Conservation (phyloP, 2,113 vertebrate species). For the Acrocephalus arundinaceus region DNA sequence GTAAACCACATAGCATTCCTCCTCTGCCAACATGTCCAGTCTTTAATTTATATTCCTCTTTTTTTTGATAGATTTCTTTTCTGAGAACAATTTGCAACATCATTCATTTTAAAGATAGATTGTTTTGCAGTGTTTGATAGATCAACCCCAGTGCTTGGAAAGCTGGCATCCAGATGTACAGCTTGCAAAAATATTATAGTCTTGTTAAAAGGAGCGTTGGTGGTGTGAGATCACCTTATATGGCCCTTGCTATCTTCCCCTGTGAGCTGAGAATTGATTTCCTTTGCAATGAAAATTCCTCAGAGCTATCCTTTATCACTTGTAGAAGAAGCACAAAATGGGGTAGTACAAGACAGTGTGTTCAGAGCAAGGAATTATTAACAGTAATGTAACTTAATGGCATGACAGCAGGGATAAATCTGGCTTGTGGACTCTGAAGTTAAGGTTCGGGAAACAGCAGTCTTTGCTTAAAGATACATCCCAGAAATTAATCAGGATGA, state of each 20-base stretch:
- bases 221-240: slow-evolving; percentile 45
- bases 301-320: slow-evolving; percentile 45
- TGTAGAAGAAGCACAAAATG: slow-evolving; percentile 5
- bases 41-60: background rate
- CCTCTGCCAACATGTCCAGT: background rate
- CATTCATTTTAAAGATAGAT: slow-evolving; percentile 34
- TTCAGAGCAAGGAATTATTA: slow-evolving; percentile 27
- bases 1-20: slow-evolving; percentile 42
- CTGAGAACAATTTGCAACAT: slow-evolving; percentile 10
- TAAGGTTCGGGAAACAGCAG: slow-evolving; percentile 11
- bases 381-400: slow-evolving; percentile 15
- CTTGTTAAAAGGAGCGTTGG: background rate
- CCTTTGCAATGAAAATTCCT: slow-evolving; percentile 52
- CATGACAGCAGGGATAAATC: slow-evolving; percentile 30
- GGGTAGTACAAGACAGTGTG: background rate
- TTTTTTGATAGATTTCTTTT: slow-evolving; percentile 13
- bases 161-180: slow-evolving; percentile 56
- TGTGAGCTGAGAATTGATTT: slow-evolving; percentile 43
- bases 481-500: slow-evolving; percentile 40
- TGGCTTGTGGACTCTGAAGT: background rate
- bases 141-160: background rate
- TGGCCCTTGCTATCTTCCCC: slow-evolving; percentile 35
- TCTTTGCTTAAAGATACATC: slow-evolving; percentile 18
- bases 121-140: slow-evolving; percentile 12
- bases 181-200: background rate